These are phyloP conservation scores for Nomada ruficornis DNA, from an alignment of 2,888 invertebrate species.

Conservation along the genomic window DNA sequence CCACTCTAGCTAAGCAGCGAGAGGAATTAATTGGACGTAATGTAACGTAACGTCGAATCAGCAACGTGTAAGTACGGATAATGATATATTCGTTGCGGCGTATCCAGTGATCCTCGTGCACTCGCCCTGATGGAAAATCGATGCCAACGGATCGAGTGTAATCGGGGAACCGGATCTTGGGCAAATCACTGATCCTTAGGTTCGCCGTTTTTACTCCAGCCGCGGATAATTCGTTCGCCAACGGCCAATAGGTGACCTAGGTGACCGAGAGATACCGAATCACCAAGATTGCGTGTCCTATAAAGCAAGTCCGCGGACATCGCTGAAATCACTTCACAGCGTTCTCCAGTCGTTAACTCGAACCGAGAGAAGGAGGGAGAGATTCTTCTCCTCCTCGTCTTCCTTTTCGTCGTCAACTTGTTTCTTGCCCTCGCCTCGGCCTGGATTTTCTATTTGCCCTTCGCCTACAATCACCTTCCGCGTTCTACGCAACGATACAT, in stretches of 20 bases:
- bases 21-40: slow-evolving; percentile 30
- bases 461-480: slow-evolving; percentile 54
- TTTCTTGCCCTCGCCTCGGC: slow-evolving; percentile 47
- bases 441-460: slow-evolving; percentile 56
- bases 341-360: slow-evolving; percentile 63
- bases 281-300: too few relatives aligned
- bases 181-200: too few relatives aligned
- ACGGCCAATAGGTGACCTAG: too few relatives aligned
- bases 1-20: background rate
- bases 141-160: too few relatives aligned
- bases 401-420: slow-evolving; percentile 65
- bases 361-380: background rate
- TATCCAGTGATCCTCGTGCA: background rate
- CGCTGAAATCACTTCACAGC: slow-evolving; percentile 59
- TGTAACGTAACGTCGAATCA: too few relatives aligned
- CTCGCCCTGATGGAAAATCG: too few relatives aligned
- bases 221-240: too few relatives aligned
- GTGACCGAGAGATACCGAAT: too few relatives aligned
- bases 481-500: slow-evolving; percentile 37
- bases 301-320: slow-evolving; percentile 52
- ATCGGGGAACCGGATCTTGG: background rate
- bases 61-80: slow-evolving; percentile 9
- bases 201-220: too few relatives aligned
- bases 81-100: slow-evolving; percentile 32
- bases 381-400: slow-evolving; percentile 35